Evolutionary conservation across 2,797 vertebrate species (phyloP), one percentile per base, ranked within the genome.

Genomic region (Delichon dasypus): DNA sequence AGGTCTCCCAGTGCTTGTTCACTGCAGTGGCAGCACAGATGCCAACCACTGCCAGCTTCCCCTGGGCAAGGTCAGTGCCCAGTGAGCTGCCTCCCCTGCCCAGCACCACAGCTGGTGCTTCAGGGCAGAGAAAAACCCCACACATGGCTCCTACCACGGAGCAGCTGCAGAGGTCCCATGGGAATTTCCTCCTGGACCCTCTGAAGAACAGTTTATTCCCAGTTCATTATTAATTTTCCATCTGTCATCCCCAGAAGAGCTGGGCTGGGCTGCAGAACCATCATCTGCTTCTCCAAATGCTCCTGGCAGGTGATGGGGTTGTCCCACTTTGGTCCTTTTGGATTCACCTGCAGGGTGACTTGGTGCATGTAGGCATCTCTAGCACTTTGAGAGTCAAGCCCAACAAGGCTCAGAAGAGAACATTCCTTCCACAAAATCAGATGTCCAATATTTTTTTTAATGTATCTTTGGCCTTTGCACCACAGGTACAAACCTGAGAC

Each of bases 81-180:
- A 16, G 40, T 0, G 74, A 72, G 80, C 54, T 40, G 83, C 50
- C 38, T 17, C 29, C 25, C 22, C 51, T 19, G 27, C 48, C 29
- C 64, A 61, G 68, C 78, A 44, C 5, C n/a, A 66, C 42, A 54
- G 11, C 50, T 78, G 53, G 50, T 5, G 65, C 83, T 83, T 13
- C 50, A 38, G 50, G 70, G 40, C 53, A 77, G 21, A 61, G 22
- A 27, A 44, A 83, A 81, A 45, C 26, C 53, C 34, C 45, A 1
- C 48, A 7, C 23, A 7, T 0, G 0, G 25, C 72, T 68, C 68
- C 70, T 11, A 10, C 36, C 13, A 4, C 0, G 0, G 30, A 54
- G 50, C 65, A 85, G 26, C 48, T 82, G 53, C 54, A 45, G 17
- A 47, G 34, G 4, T 85, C 71, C 71, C 36, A 15, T 0, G 11